Conservation (phyloP, 2,113 vertebrate genomes). For the Zosterops pallidus region DNA sequence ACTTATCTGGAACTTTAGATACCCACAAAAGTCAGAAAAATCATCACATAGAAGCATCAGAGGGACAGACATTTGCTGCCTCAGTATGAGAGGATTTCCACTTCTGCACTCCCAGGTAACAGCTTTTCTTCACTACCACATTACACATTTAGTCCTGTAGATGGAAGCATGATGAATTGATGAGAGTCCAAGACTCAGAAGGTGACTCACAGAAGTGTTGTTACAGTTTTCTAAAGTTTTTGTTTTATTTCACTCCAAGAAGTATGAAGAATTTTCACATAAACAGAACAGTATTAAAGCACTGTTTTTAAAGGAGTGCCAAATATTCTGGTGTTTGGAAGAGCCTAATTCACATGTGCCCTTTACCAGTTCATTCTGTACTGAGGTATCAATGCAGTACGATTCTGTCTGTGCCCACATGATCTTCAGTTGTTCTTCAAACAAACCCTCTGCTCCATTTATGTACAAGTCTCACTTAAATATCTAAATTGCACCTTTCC, state of each 20-base stretch:
- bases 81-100: not conserved
- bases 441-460: not conserved
- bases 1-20: not conserved
- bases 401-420: not conserved
- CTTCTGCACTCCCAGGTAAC: not conserved
- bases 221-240: not conserved
- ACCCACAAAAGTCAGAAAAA: not conserved
- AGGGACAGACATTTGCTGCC: not conserved
- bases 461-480: not conserved
- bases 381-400: fast-evolving
- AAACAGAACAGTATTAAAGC: not conserved
- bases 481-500: not conserved
- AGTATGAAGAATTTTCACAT: not conserved
- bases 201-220: not conserved
- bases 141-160: not conserved
- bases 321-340: not conserved
- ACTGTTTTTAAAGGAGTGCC: not conserved
- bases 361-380: not conserved
- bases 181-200: not conserved
- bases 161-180: not conserved
- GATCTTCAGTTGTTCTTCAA: not conserved
- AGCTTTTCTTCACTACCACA: not conserved
- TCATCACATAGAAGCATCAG: not conserved
- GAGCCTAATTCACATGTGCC: not conserved
- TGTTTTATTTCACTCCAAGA: not conserved